Evolutionary conservation across 2,888 invertebrate species (phyloP).

Genomic region (Ectropis crepuscularia): DNA sequence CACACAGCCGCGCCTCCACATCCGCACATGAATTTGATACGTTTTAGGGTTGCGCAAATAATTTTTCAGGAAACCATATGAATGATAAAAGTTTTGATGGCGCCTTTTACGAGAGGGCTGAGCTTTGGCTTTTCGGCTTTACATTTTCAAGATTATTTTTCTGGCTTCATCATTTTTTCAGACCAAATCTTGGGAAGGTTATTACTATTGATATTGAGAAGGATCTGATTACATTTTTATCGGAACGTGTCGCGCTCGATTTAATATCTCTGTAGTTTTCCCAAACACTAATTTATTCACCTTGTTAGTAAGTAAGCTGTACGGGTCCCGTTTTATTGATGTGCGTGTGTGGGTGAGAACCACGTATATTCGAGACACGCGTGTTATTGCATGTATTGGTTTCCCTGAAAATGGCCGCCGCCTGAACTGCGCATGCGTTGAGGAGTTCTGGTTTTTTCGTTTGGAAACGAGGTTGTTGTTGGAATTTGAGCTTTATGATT

Average conservation of each 20-base stretch:
- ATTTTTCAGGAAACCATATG: constrained; percentile 33
- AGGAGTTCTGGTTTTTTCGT: constrained; percentile 20
- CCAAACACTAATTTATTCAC: constrained; percentile 1
- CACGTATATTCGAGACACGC: constrained; percentile 34
- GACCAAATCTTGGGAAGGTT: constrained; percentile 6
- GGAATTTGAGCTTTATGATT: constrained; percentile 21
- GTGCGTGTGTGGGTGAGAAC: constrained; percentile 24
- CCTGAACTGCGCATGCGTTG: constrained; percentile 65
- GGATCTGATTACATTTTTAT: constrained; percentile 6
- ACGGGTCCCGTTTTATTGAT: constrained; percentile 8
- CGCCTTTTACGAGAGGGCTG: constrained; percentile 27
- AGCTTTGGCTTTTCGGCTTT: constrained; percentile 20
- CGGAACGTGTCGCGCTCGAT: not conserved
- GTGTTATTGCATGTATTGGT: constrained; percentile 55
- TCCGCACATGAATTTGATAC: constrained; percentile 58
- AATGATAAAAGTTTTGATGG: constrained; percentile 31
- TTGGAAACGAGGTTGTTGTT: constrained; percentile 6
- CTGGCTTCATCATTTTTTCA: constrained; percentile 27
- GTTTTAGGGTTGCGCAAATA: constrained; percentile 34
- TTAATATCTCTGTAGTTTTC: not conserved
- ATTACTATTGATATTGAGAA: constrained; percentile 1
- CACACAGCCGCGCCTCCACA: constrained; percentile 48
- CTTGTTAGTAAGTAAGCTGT: not conserved
- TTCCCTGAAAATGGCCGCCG: constrained; percentile 79
- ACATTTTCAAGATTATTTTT: constrained; percentile 20